Base-by-base conservation (phyloP, 2,113 vertebrate species). In the Mormyrus lacerda region DNA sequence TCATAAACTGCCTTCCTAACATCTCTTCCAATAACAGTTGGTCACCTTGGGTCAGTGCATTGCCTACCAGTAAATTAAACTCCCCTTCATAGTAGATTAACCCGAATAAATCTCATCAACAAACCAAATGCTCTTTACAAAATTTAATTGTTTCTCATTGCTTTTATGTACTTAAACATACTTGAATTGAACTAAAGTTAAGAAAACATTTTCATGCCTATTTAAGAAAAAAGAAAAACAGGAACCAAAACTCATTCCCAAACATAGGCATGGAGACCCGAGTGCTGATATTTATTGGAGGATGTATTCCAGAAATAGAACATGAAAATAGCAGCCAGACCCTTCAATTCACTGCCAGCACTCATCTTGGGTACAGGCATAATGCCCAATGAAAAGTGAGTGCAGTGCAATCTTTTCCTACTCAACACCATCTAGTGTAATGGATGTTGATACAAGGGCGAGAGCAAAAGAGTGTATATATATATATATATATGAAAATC, bases 201-300 rank as follows among this genome's bases (percentile, higher is more conserved):
- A n/a, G 9, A 31, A 86, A 48, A 51, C 48, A n/a, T 84, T 86
- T 86, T 51, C 27, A 27, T 86, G 11, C 35, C 45, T 27, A 86
- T 86, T 85, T 86, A 86, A 51, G 48, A 51, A 51, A 85, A 51
- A 85, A 13, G 9, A 31, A 48, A 51, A 86, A 84, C 19, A 4
- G 44, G 48, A 53, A 48, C 45, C 85, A 51, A 35, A 35, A 51
- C 47, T 86, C 85, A 35, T 86, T 51, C 85, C 85, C 85, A 86
- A 86, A 86, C 45, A 86, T 86, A 86, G 85, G 45, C 85, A 86
- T 86, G 85, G n/a, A 51, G n/a, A 86, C 19, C 10, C 1, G 24
- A 51, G 48, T 15, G 45, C 83, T 47, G 83, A 85, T 85, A 85
- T 85, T 85, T 50, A 50, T 27, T 85, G 83, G n/a, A 85, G 83